Evolutionary conservation across 2,113 vertebrate genomes (phyloP), one percentile per base, ranked within the genome.

Genomic region (Emydura subglobosa): DNA sequence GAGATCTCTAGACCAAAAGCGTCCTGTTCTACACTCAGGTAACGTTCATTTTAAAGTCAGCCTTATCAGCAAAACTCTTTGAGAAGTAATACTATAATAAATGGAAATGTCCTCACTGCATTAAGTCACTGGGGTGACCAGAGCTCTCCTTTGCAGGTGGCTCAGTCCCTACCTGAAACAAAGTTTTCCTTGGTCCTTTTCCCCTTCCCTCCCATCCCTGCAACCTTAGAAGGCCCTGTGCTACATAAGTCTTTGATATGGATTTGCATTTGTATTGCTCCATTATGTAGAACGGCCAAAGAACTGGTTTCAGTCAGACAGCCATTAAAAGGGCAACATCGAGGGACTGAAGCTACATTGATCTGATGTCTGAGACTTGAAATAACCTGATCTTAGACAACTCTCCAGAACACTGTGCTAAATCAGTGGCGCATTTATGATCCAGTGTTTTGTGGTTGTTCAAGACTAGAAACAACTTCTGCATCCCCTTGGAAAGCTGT

Each of bases 11-110:
- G 97, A 98, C 34, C 96, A 90, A 6, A 97, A 90, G 5, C 97
- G 90, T 74, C 97, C 93, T 16, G 22, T 94, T 86, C 74, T 94
- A 42, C 88, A 76, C 44, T 90, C 95, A 96, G 98, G 98, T 98
- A 92, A 72, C 19, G 0, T 5, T 72, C 65, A 9, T 72, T 39
- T 72, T 39, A 72, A 72, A n/a, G 16, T 72, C 1, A 17, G 34
- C 19, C n/a, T 72, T 22, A 22, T n/a, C 65, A 21, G 34, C 34
- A 72, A 22, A 39, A 72, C 65, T 39, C 65, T n/a, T 65, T 72
- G 65, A 72, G 17, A 72, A 72, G n/a, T 72, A n/a, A 68, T 34
- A 72, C 19, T 21, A 22, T 72, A 72, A 34, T 4, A 21, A 72
- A 39, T 39, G 34, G 17, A 19, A n/a, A 22, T 39, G 65, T 72